A percentile compares a stretch with the other conserved stretches of the same genome.
phyloP scores from a whole-genome alignment of 1,140 invertebrate species.

The Drosophila busckii region DNA sequence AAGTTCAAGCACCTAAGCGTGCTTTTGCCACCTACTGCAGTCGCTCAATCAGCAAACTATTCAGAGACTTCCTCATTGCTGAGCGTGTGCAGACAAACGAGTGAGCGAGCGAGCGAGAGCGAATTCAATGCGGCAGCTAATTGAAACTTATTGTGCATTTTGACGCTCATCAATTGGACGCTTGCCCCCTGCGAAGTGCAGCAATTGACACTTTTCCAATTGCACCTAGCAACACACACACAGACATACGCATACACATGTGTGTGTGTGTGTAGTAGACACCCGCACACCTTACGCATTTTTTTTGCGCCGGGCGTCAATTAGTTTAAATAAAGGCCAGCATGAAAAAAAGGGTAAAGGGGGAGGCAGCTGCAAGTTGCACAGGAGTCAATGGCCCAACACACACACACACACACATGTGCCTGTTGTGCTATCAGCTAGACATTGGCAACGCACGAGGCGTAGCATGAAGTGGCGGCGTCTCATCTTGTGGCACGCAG shows the following conservation, averaged over 20 bases:
- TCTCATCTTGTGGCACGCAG: conserved; percentile 25
- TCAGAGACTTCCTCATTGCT: conserved; percentile 64
- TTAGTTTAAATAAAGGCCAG: conserved; percentile 70
- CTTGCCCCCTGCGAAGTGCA: conserved; percentile 3
- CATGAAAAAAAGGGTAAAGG: too few species aligned
- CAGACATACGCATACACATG: conserved; percentile 5
- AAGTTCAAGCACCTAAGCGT: conserved; percentile 29
- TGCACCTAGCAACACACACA: conserved; percentile 41
- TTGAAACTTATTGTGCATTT: conserved; percentile 74
- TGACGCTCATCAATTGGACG: conserved; percentile 63
- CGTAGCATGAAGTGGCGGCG: neutral
- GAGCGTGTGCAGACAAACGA: conserved; percentile 19
- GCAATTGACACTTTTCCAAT: conserved; percentile 74
- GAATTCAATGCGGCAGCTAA: conserved; percentile 59
- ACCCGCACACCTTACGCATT: conserved; percentile 56
- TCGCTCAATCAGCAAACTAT: conserved; percentile 57
- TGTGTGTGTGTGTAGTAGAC: conserved; percentile 4
- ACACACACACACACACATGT: neutral
- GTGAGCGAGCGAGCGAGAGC: conserved; percentile 28
- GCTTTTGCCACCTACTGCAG: neutral
- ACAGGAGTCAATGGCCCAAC: conserved; percentile 63
- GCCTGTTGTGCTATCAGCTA: too few species aligned
- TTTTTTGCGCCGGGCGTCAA: conserved; percentile 54
- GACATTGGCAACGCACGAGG: conserved; percentile 29
- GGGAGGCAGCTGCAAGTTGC: too few species aligned